Conservation (phyloP, 2,113 vertebrate genomes). For the Emydocephalus ijimae region DNA sequence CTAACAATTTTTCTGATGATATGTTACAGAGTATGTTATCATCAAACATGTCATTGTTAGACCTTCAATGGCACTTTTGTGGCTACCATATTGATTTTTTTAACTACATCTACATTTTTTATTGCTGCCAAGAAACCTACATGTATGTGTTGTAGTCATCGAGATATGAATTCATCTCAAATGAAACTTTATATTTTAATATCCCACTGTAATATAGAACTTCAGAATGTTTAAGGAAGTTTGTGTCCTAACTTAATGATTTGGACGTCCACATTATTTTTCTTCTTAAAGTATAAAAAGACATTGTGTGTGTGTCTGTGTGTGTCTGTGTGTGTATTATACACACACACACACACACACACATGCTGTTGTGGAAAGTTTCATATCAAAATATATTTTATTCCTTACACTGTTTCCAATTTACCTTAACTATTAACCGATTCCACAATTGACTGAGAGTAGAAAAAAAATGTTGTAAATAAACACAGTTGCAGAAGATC, state of each 20-base stretch:
- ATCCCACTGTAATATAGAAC: not conserved
- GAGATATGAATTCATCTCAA: not conserved
- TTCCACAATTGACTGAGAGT: not conserved
- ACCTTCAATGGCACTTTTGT: not conserved
- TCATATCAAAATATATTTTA: not conserved
- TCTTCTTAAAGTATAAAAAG: too few relatives aligned
- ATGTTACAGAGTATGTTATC: not conserved
- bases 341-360: too few relatives aligned
- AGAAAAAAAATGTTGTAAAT: not conserved
- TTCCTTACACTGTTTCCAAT: not conserved
- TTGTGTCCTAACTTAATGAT: not conserved
- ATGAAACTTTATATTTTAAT: not conserved
- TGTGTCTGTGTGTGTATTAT: too few relatives aligned
- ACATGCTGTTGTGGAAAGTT: not conserved
- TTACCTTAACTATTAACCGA: not conserved
- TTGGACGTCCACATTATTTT: not conserved
- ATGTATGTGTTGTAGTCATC: not conserved
- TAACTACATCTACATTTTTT: not conserved
- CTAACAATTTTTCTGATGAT: not conserved
- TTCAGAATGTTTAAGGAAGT: not conserved
- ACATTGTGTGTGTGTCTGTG: too few relatives aligned
- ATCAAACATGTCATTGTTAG: not conserved
- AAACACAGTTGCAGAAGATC: not conserved
- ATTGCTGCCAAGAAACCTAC: not conserved
- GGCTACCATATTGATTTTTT: not conserved